Evolutionary conservation across 2,888 invertebrate species (phyloP).

Genomic region (Xanthia icteritia): DNA sequence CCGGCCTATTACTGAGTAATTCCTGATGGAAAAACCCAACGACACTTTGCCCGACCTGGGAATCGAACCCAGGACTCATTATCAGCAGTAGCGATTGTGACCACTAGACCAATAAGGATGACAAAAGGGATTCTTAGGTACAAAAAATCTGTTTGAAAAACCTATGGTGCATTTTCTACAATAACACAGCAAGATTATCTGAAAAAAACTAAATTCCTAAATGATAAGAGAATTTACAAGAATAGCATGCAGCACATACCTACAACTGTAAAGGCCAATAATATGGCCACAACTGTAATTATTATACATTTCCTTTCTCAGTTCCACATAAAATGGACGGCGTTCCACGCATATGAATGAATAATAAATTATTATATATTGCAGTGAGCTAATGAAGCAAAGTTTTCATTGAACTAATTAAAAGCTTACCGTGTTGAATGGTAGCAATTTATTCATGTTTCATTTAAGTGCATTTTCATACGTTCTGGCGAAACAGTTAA

Average conservation of each 20-base stretch:
- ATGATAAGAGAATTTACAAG: too few species aligned
- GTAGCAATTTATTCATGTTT: slow-evolving; percentile 4
- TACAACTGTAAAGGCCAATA: not conserved
- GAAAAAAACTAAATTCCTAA: too few species aligned
- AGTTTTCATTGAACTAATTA: slow-evolving; percentile 41
- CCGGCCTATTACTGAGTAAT: too few species aligned
- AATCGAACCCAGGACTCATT: too few species aligned
- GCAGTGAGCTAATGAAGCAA: slow-evolving; percentile 29
- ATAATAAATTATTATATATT: slow-evolving; percentile 21
- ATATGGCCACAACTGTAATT: not conserved
- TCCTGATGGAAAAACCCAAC: too few species aligned
- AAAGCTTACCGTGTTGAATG: slow-evolving; percentile 33
- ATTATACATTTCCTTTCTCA: not conserved
- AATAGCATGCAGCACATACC: not conserved
- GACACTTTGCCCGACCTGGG: too few species aligned
- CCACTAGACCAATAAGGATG: too few species aligned
- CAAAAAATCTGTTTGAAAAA: not conserved
- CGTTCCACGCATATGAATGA: slow-evolving; percentile 2
- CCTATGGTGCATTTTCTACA: not conserved
- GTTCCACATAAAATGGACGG: not conserved
- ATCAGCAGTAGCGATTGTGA: too few species aligned
- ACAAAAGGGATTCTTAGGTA: not conserved
- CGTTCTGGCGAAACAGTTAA: slow-evolving; percentile 15
- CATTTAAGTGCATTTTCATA: slow-evolving; percentile 9
- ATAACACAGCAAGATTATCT: not conserved